Conservation (phyloP, 2,113 vertebrate species). For the Corynorhinus townsendii region DNA sequence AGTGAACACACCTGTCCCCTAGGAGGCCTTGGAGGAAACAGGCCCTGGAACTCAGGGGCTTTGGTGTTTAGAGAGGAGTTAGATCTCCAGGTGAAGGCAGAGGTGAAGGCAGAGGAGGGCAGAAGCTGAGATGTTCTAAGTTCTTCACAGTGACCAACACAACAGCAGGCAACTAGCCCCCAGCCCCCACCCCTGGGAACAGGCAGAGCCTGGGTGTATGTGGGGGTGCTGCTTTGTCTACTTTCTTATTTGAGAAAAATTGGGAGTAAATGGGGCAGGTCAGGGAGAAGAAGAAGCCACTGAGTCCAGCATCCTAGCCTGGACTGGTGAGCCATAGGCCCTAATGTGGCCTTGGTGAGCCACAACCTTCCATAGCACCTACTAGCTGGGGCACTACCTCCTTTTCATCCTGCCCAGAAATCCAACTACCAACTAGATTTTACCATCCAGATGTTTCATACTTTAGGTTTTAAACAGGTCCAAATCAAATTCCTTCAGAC, state of each 20-base stretch:
- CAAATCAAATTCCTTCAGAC: slow-evolving; percentile 17
- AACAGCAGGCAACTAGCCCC: not conserved
- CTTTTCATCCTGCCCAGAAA: not conserved
- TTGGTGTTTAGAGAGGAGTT: not conserved
- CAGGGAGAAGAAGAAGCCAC: not conserved
- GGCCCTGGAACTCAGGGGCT: not conserved
- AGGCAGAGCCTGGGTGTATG: not conserved
- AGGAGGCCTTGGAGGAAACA: not conserved
- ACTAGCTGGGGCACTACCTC: not conserved
- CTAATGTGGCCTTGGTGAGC: not conserved
- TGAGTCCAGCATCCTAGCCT: not conserved
- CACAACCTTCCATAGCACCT: not conserved
- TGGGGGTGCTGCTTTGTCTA: not conserved
- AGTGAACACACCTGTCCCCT: not conserved
- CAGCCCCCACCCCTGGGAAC: not conserved
- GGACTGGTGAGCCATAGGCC: not conserved
- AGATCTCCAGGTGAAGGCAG: not conserved
- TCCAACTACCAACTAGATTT: not conserved
- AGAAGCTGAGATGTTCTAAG: not conserved
- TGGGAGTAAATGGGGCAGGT: not conserved
- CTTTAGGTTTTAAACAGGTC: slow-evolving; percentile 37
- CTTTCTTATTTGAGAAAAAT: not conserved
- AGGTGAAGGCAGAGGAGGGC: not conserved
- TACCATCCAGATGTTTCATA: not conserved
- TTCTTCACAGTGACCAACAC: not conserved